Base-by-base conservation (phyloP, 2,888 invertebrate species). In the Cheilosia vernalis region DNA sequence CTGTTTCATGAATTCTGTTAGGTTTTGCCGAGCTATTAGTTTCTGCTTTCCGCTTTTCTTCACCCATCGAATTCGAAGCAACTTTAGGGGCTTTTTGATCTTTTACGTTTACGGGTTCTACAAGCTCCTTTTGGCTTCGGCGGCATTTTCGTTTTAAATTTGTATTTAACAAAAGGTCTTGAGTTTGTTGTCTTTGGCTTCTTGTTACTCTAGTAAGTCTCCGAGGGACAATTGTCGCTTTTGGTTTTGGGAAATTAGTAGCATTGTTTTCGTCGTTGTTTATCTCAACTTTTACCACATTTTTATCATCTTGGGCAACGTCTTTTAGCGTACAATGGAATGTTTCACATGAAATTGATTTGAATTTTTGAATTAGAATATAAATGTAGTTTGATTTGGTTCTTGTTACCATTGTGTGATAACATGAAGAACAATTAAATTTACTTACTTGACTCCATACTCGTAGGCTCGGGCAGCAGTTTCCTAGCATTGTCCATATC, bases 1-100 rank as follows among this genome's bases (percentile, higher is more conserved):
- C 80, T 1, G 70, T 70, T 66, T 80, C 60, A n/a, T 66, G 21
- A 15, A 72, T 76, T 72, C 17, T 72, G 19, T 53, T 27, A 76
- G 60, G 24, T 42, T 80, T 76, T 51, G 66, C 80, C 2, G 80
- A 70, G 6, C 67, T 67, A 0, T 60, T 37, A 5, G 67, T 70
- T 19, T 55, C 27, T 1, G 61, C 27, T 24, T 82, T 82, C 2
- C 55, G 72, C 9, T 13, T 66, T 61, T 64, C 42, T 64, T 82
- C 78, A 10, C 83, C 42, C n/a, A n/a, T 33, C n/a, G 19, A 13
- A 44, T 49, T 63, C 21, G 37, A 2, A 0, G 21, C 6, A 15
- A 6, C 30, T 33, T 1, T 3, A 6, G 15, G n/a, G 6, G 3
- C 33, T 33, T 33, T 7, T 10, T 0, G 3, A 3, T 9, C 33